Percentiles rank a stretch among this genome's conserved stretches.
These are phyloP conservation scores for Toxotes lorentzi DNA, from an alignment of 2,797 vertebrate genomes.

Conservation along the genomic window DNA sequence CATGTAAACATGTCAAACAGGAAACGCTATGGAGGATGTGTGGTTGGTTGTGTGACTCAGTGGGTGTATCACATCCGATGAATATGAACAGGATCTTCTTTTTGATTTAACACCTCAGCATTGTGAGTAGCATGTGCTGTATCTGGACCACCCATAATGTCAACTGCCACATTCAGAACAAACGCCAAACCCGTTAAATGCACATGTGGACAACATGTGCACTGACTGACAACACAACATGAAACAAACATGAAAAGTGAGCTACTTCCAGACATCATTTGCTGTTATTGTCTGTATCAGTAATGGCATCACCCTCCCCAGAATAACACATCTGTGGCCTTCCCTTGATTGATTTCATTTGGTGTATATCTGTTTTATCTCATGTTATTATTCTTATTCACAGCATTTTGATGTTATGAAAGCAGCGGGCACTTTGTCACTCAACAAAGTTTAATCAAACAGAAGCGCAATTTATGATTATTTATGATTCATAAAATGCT, in stretches of 20 bases:
- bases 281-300: background rate
- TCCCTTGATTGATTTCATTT: constrained; percentile 4
- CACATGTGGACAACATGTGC: background rate
- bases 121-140: background rate
- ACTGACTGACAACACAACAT: background rate
- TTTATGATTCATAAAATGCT: constrained; percentile 48
- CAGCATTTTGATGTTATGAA: constrained; percentile 11
- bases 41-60: constrained; percentile 14
- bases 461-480: constrained; percentile 21
- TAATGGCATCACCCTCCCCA: background rate
- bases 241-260: background rate
- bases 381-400: constrained; percentile 17
- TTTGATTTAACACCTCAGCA: background rate
- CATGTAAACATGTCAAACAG: constrained; percentile 39
- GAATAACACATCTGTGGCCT: background rate
- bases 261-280: background rate
- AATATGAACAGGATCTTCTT: background rate
- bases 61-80: background rate
- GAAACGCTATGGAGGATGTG: constrained; percentile 42
- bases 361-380: constrained; percentile 5
- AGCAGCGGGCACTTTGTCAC: constrained; percentile 9
- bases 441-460: constrained; percentile 49
- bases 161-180: constrained; percentile 15
- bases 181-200: background rate
- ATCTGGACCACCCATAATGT: background rate